phyloP scores from a whole-genome alignment of 2,797 vertebrate genomes.

The Podarcis siculus region DNA sequence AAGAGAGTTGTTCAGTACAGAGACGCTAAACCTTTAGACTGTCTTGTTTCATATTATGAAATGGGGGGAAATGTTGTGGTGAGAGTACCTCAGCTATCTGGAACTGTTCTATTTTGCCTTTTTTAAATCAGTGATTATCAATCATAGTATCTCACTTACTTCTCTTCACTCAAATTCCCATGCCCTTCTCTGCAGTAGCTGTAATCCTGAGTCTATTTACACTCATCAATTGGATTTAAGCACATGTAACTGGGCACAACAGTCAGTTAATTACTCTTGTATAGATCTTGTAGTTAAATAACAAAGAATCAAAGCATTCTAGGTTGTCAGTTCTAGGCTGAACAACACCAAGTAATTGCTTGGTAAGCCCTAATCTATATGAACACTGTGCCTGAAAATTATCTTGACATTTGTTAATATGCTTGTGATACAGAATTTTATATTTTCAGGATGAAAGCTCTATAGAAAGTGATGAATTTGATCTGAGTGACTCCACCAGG shows the following conservation, averaged over 20 bases:
- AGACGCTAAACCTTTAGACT: not conserved
- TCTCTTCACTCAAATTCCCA: not conserved
- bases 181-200: not conserved
- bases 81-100: not conserved
- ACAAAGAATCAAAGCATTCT: not conserved
- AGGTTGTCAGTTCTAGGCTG: not conserved
- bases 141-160: not conserved
- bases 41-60: not conserved
- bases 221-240: not conserved
- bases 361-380: not conserved
- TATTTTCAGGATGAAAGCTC: slow-evolving; percentile 84
- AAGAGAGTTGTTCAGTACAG: not conserved
- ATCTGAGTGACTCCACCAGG: slow-evolving; percentile 86
- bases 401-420: slow-evolving; percentile 19
- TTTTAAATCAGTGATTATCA: not conserved
- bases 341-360: slow-evolving; percentile 6
- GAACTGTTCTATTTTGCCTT: not conserved
- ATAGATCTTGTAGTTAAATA: not conserved
- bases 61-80: not conserved
- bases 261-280: not conserved
- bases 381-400: not conserved
- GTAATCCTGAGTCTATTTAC: not conserved
- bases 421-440: slow-evolving; percentile 10
- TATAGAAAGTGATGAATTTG: slow-evolving; percentile 87
- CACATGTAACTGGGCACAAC: not conserved